A percentile compares a stretch with the other conserved stretches of the same genome.
Evolutionary conservation across 1,140 invertebrate genomes (phyloP).

Genomic region (Macrobrachium nipponense): DNA sequence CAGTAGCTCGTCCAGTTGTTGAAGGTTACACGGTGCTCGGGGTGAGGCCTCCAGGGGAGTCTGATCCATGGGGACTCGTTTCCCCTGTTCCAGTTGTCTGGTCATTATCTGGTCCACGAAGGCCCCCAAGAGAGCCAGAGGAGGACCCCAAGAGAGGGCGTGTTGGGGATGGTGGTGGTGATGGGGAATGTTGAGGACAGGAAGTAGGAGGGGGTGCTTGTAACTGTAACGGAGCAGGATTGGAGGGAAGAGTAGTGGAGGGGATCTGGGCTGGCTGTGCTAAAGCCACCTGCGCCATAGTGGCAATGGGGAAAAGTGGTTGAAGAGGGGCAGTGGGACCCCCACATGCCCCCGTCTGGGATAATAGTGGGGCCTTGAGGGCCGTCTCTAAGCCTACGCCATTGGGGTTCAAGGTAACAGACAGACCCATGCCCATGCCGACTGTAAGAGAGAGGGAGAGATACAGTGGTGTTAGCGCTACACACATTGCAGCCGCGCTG

Average conservation of each 20-base stretch:
- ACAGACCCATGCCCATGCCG: slow-evolving; percentile 64
- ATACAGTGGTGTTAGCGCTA: slow-evolving; percentile 56
- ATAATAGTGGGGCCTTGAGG: slow-evolving; percentile 63
- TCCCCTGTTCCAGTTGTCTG: slow-evolving; percentile 42
- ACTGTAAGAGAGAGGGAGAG: slow-evolving; percentile 64
- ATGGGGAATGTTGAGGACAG: slow-evolving; percentile 45
- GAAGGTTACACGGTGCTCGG: slow-evolving; percentile 59
- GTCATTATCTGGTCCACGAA: slow-evolving; percentile 44
- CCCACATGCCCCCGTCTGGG: slow-evolving; percentile 56
- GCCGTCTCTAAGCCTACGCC: slow-evolving; percentile 64
- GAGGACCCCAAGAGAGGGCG: slow-evolving; percentile 54
- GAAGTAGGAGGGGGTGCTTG: slow-evolving; percentile 6
- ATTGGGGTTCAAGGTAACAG: slow-evolving; percentile 65
- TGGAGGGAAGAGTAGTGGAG: not conserved
- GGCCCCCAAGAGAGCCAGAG: slow-evolving; percentile 43
- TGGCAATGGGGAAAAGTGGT: slow-evolving; percentile 59
- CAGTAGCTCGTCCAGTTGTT: slow-evolving; percentile 5
- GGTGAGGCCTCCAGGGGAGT: slow-evolving; percentile 53
- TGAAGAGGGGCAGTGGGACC: slow-evolving; percentile 58
- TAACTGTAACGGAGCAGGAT: too few species aligned
- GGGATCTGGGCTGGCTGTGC: slow-evolving; percentile 46
- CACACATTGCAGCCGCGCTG: slow-evolving; percentile 46
- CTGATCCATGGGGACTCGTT: slow-evolving; percentile 42
- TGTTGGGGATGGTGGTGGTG: slow-evolving; percentile 52
- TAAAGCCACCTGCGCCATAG: slow-evolving; percentile 59